phyloP scores from a whole-genome alignment of 2,797 vertebrate genomes.

The Labeo calbasu region DNA sequence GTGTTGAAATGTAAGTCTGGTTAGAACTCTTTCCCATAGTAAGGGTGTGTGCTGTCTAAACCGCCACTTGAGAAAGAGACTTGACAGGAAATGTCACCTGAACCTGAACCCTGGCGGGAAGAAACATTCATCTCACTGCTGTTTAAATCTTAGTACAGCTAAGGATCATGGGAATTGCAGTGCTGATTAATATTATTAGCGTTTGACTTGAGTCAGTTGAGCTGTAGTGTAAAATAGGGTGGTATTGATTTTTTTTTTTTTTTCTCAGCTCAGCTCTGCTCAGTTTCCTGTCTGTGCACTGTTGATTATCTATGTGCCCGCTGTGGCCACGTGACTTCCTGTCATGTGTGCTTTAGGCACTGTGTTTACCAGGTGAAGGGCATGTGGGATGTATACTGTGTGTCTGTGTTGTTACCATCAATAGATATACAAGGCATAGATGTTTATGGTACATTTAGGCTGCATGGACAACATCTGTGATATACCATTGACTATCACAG shows the following conservation, averaged over 20 bases:
- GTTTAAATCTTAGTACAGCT: not conserved
- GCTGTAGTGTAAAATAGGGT: not conserved
- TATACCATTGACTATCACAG: not conserved
- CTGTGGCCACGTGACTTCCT: not conserved
- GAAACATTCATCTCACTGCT: not conserved
- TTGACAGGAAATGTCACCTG: conserved; percentile 9
- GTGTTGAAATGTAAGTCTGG: not conserved
- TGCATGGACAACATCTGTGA: not conserved
- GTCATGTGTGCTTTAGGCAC: not conserved
- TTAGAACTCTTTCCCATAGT: not conserved
- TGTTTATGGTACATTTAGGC: not conserved
- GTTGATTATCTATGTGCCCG: not conserved
- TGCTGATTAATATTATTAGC: not conserved
- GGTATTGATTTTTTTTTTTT: not conserved
- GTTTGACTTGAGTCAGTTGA: not conserved
- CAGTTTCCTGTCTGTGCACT: conserved; percentile 40
- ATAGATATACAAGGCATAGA: not conserved
- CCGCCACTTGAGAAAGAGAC: not conserved
- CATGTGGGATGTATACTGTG: not conserved
- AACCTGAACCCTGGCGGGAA: not conserved
- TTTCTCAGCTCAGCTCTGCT: not conserved
- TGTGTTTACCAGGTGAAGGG: not conserved
- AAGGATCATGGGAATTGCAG: conserved; percentile 13
- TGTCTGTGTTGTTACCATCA: not conserved
- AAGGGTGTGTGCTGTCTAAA: conserved; percentile 1